phyloP scores from a whole-genome alignment of 2,113 vertebrate genomes.

The Gadus chalcogrammus region DNA sequence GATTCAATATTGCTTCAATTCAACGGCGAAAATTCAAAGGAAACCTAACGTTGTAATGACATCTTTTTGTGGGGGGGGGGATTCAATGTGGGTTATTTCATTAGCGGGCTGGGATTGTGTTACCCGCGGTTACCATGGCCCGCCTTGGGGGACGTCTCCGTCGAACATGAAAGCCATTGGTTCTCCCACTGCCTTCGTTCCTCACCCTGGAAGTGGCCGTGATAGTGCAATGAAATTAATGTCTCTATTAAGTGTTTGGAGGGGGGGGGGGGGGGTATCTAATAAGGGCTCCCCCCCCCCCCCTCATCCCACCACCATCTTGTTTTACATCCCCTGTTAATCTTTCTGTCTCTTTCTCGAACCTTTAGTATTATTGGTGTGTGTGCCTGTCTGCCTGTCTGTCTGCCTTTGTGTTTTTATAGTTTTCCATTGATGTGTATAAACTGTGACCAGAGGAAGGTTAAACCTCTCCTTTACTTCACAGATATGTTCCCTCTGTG shows the following conservation, averaged over 20 bases:
- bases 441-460: too few species aligned
- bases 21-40: constrained; percentile 29
- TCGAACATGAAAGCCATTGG: constrained; percentile 69
- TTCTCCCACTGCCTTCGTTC: constrained; percentile 53
- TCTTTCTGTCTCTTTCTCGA: not conserved
- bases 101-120: constrained; percentile 44
- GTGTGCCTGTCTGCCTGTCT: too few species aligned
- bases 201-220: constrained; percentile 56
- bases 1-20: too few species aligned
- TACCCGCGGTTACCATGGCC: constrained; percentile 11
- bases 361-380: not conserved
- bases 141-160: constrained; percentile 54
- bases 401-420: too few species aligned
- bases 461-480: constrained; percentile 36
- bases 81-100: constrained; percentile 64
- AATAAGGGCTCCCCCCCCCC: constrained; percentile 37
- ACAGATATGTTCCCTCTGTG: constrained; percentile 47
- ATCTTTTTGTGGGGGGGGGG: constrained; percentile 58
- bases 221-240: constrained; percentile 60
- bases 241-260: constrained; percentile 51
- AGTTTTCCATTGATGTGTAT: too few species aligned
- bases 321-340: constrained; percentile 5
- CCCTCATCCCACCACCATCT: not conserved
- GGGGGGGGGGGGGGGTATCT: constrained; percentile 30
- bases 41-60: constrained; percentile 70